phyloP scores from a whole-genome alignment of 2,797 vertebrate species.

The Propithecus perrieri region DNA sequence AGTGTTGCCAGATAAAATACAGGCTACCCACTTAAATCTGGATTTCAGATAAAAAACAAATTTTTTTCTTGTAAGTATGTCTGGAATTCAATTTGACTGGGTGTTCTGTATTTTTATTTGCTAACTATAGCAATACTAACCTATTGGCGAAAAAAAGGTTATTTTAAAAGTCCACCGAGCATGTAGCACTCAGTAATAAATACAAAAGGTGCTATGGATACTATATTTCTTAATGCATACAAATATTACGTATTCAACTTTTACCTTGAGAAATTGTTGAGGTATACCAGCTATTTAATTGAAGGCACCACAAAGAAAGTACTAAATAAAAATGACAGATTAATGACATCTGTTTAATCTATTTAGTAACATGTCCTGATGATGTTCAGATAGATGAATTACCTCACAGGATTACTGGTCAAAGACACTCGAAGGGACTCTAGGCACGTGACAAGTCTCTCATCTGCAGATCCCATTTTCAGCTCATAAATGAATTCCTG shows the following conservation, averaged over 20 bases:
- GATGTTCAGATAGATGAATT: conserved; percentile 68
- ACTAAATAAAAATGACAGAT: conserved; percentile 37
- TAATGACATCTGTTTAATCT: conserved; percentile 55
- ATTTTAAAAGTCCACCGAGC: not conserved
- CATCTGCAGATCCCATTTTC: conserved; percentile 92
- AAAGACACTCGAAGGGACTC: conserved; percentile 97
- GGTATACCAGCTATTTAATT: not conserved
- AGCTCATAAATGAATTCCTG: conserved; percentile 97
- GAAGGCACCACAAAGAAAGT: not conserved
- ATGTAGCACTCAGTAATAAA: not conserved
- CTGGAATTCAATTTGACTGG: not conserved
- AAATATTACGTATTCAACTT: conserved; percentile 63
- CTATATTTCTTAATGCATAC: conserved; percentile 26
- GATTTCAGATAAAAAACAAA: not conserved
- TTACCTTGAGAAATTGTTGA: conserved; percentile 72
- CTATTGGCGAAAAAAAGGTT: not conserved
- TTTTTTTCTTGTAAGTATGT: not conserved
- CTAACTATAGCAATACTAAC: not conserved
- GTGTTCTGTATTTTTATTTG: not conserved
- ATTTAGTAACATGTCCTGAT: conserved; percentile 55
- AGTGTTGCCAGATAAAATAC: not conserved
- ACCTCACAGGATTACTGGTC: conserved; percentile 99
- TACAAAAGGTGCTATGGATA: not conserved
- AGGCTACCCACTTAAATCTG: not conserved
- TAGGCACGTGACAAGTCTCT: conserved; percentile 93